Base-by-base conservation (phyloP, 2,113 vertebrate genomes). In the Peromyscus maniculatus region DNA sequence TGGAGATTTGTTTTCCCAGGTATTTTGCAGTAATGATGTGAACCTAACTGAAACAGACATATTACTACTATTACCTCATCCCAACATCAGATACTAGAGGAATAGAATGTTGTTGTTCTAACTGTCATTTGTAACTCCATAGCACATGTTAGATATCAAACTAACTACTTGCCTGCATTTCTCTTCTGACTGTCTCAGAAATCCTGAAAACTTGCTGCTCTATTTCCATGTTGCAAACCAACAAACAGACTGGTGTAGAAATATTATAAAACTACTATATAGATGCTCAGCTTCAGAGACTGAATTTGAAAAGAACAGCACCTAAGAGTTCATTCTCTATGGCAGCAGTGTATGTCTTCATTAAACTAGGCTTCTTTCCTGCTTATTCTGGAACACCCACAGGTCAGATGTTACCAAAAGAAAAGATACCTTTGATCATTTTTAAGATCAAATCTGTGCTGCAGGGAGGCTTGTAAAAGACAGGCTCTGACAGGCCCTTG, bases 21-120 rank as follows among this genome's bases (percentile, higher is more conserved):
- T 66, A 43, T 79, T 49, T 28, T 89, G n/a, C 33, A 36, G 21
- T 43, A 71, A 13, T 94, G n/a, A 49, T 49, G 31, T 79, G 5
- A 59, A 59, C 3, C 64, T 80, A 26, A 80, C 12, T 15, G 33
- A 87, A 69, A 79, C 3, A 89, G 17, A n/a, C 16, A 71, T 39
- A 62, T 39, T 89, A 88, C 94, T 84, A 80, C 89, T 90, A 87
- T 69, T 95, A 95, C 11, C 77, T 89, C 57, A 52, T 83, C 28
- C 21, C 21, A 13, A 46, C 2, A 57, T 69, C 17, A 36, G 19
- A 0, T 33, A n/a, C 82, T 17, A 94, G 49, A 94, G 8, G 93
- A 93, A 89, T 7, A 74, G 9, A 77, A 19, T 59, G 11, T 43
- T 57, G n/a, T 43, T 10, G 86, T 52, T 87, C 67, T 67, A 88